Conservation (phyloP, 2,888 invertebrate genomes). For the Agrotis puta region DNA sequence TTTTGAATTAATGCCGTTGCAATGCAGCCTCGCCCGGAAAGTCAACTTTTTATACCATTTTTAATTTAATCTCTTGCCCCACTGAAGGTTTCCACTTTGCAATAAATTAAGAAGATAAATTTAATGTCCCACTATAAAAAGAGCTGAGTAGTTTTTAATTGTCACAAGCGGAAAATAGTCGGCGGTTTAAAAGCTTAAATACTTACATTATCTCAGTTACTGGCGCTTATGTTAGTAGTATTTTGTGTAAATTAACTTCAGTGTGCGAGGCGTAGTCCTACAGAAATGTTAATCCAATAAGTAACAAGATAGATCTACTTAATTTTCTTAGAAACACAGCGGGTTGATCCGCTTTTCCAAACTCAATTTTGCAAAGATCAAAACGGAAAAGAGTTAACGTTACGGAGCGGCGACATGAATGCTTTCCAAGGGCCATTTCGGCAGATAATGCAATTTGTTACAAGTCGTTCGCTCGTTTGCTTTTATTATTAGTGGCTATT, state of each 20-base stretch:
- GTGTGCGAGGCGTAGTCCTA: constrained; percentile 22
- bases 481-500: constrained; percentile 85
- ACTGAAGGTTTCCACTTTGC: constrained; percentile 61
- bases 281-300: constrained; percentile 60
- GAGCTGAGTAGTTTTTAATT: constrained; percentile 63
- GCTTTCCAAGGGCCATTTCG: constrained; percentile 80
- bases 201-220: constrained; percentile 29
- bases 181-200: constrained; percentile 34
- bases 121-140: constrained; percentile 63
- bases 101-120: constrained; percentile 67
- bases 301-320: constrained; percentile 56
- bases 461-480: constrained; percentile 84
- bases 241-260: constrained; percentile 31
- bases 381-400: constrained; percentile 76
- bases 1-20: constrained; percentile 75
- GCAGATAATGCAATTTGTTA: constrained; percentile 86
- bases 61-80: constrained; percentile 69
- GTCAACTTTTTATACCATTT: constrained; percentile 68
- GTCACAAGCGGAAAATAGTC: constrained; percentile 45
- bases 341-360: constrained; percentile 62
- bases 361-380: constrained; percentile 72
- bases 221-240: constrained; percentile 22
- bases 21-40: constrained; percentile 67
- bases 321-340: constrained; percentile 62
- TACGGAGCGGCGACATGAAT: constrained; percentile 73